A percentile compares a stretch with the other conserved stretches of the same genome.
phyloP scores from a whole-genome alignment of 1,140 invertebrate species.

The Drosophila subobscura region DNA sequence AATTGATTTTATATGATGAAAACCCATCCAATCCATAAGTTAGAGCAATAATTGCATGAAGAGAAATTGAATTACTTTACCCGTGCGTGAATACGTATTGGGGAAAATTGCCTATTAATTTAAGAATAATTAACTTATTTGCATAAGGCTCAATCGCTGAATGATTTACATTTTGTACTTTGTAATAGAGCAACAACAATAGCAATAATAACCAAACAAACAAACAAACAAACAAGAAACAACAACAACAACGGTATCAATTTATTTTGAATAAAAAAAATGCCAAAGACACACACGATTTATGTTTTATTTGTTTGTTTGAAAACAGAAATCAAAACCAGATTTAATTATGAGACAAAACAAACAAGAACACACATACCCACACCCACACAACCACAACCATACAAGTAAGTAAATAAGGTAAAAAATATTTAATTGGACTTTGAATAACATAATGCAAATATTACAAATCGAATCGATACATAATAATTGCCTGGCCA shows the following conservation, averaged over 20 bases:
- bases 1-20: constrained; percentile 62
- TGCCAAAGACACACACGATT: constrained; percentile 65
- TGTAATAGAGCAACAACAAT: constrained; percentile 36
- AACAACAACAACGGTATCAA: constrained; percentile 61
- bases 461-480: constrained; percentile 24
- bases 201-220: constrained; percentile 36
- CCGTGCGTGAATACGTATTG: constrained; percentile 34
- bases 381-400: constrained; percentile 1
- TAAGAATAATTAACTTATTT: constrained; percentile 67
- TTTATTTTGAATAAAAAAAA: constrained; percentile 79
- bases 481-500: constrained; percentile 34
- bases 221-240: not conserved
- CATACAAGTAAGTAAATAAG: constrained; percentile 39
- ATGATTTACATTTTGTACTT: constrained; percentile 69
- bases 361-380: not conserved
- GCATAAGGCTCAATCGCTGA: constrained; percentile 65
- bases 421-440: constrained; percentile 21
- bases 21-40: constrained; percentile 53
- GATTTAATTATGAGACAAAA: too few relatives aligned
- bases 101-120: constrained; percentile 68
- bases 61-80: constrained; percentile 55
- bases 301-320: constrained; percentile 42
- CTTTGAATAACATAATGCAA: constrained; percentile 5
- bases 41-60: constrained; percentile 56
- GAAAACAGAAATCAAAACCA: too few relatives aligned